Evolutionary conservation across 2,797 vertebrate species (phyloP), one percentile per base, ranked within the genome.

Genomic region (Hephaestus fuliginosus): DNA sequence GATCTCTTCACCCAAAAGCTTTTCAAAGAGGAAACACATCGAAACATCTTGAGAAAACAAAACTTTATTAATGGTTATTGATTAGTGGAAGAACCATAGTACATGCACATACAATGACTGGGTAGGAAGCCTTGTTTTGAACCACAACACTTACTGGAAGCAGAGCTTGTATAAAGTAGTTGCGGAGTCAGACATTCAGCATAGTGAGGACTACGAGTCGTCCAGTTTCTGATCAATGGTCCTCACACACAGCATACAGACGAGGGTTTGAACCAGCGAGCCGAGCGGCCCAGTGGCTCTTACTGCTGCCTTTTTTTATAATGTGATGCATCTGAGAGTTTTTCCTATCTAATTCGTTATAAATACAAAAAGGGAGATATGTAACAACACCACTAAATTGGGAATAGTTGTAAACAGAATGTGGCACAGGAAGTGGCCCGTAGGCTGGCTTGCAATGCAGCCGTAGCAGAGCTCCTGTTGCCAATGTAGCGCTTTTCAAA

Each of bases 21-120:
- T 41, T n/a, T 5, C 36, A 53, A 66, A 70, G 30, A 86, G 44
- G 33, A 76, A 75, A 82, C 44, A 81, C 73, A 81, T 20, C 0
- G 75, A 53, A 60, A 56, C 25, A 86, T 87, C 93, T 97, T 95
- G 96, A 97, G 96, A 97, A 91, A 93, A 89, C 70, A 80, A 91
- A 96, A 97, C 95, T 98, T 99, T 98, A 98, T 98, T 98, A 96
- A 97, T 98, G 97, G 95, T 97, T 96, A 97, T 96, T 96, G 96
- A 96, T 97, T 96, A 97, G 97, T 96, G 96, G 96, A 96, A 88
- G 90, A 92, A 90, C 97, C 96, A 97, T 97, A 96, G 93, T 96
- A 96, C 97, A 99, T 99, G 97, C 97, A 97, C 96, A 96, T 96
- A 97, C 95, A 96, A 97, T 97, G 97, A 98, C 95, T 95, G 96